Base-by-base conservation (phyloP, 2,888 invertebrate genomes). In the Nesidiocoris tenuis region DNA sequence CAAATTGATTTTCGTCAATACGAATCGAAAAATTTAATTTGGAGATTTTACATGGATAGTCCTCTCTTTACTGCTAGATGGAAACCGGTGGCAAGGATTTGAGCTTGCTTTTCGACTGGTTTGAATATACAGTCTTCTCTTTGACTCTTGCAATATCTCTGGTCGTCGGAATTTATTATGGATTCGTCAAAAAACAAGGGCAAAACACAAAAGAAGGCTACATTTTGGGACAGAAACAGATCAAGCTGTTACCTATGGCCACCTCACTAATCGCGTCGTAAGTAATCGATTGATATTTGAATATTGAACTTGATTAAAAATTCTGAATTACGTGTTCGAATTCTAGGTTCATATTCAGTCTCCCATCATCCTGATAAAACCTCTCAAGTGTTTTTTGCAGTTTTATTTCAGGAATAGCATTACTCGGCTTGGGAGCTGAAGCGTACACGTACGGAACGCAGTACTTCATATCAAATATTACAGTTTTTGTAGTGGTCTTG, bases 401-500 rank as follows among this genome's bases (percentile, higher is more conserved):
- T 83, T 91, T 91, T 81, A 88, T 91, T 80, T 91, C 91, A 22
- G 91, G 91, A 1, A 90, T 91, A 77, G 89, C 90, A 22, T 85
- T 91, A 72, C 83, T 91, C 77, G 91, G 91, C 16, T 84, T 90
- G 21, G 91, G 91, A 0, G 90, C 91, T 0, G 91, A 91, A 84
- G 90, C 91, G 86, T 91, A 91, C 82, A 89, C 89, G 0, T 91
- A 89, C 80, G 91, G 91, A 1, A 90, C 90, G 0, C 91, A 91
- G 82, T 86, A 89, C 68, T 82, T 88, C 23, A 87, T 90, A 0
- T 89, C 90, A 83, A 86, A 86, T 82, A 85, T 89, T 23, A 89
- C 90, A 18, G 88, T 89, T 1, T 79, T 90, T 19, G 18, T 75
- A 2, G 59, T 76, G 21, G 61, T 61, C 3, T 74, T 81, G 2